phyloP scores from a whole-genome alignment of 1,140 invertebrate genomes.

The Propsilocerus akamusi region DNA sequence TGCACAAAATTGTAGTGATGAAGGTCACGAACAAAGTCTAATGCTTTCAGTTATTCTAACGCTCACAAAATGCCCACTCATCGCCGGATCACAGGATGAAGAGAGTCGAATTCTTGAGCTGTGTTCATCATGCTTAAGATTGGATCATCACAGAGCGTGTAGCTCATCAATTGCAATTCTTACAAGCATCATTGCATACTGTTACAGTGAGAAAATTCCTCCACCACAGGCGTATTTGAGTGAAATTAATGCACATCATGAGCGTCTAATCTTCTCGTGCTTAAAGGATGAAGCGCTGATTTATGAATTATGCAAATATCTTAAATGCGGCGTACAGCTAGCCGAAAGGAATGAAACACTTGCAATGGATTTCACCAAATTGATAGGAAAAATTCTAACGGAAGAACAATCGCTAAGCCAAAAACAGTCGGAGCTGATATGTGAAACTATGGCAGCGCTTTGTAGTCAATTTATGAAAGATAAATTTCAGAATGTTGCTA shows the following conservation, averaged over 20 bases:
- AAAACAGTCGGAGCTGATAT: constrained; percentile 17
- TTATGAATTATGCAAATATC: constrained; percentile 13
- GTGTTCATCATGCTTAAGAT: constrained; percentile 34
- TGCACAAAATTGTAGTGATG: constrained; percentile 15
- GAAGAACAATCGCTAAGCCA: constrained; percentile 11
- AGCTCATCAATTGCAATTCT: constrained; percentile 49
- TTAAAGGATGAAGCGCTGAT: constrained; percentile 14
- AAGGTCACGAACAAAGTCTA: constrained; percentile 16
- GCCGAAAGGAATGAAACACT: constrained; percentile 16
- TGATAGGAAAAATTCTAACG: constrained; percentile 18
- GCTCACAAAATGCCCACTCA: constrained; percentile 31
- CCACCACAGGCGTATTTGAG: constrained; percentile 14
- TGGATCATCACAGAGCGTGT: constrained; percentile 38
- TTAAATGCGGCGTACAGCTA: constrained; percentile 18
- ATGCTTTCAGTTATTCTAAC: constrained; percentile 27
- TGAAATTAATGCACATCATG: constrained; percentile 21
- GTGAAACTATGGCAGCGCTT: constrained; percentile 18
- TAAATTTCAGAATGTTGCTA: constrained; percentile 12
- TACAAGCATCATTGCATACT: constrained; percentile 44
- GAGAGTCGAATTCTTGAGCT: constrained; percentile 29
- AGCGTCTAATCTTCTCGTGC: constrained; percentile 18
- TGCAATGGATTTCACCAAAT: constrained; percentile 16
- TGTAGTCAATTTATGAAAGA: constrained; percentile 17
- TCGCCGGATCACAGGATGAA: constrained; percentile 27
- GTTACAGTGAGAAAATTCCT: constrained; percentile 24